Evolutionary conservation across 2,888 invertebrate species (phyloP).

Genomic region (Ophion slaviceki): DNA sequence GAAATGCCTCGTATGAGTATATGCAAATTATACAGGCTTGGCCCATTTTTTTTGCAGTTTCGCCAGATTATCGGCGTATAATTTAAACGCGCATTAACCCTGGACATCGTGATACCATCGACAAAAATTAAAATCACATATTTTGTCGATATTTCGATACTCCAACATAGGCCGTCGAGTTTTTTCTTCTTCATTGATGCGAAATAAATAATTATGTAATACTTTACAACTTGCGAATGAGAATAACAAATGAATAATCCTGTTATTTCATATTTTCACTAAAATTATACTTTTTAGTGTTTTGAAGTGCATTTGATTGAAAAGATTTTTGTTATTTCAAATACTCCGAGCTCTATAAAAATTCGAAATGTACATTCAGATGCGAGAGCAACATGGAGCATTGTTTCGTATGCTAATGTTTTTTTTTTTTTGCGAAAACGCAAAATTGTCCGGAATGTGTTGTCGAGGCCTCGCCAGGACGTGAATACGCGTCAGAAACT

Average conservation of each 20-base stretch:
- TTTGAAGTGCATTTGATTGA: neutral
- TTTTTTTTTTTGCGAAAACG: too few relatives aligned
- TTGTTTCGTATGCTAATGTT: too few relatives aligned
- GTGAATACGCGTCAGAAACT: too few relatives aligned
- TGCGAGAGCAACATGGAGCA: too few relatives aligned
- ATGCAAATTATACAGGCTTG: constrained; percentile 15
- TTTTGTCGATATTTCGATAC: neutral
- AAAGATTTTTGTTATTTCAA: too few relatives aligned
- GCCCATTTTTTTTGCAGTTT: constrained; percentile 7
- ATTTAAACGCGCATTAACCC: neutral
- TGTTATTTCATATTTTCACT: neutral
- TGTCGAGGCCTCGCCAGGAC: too few relatives aligned
- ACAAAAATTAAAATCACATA: neutral
- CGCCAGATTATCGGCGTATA: neutral
- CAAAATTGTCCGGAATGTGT: too few relatives aligned
- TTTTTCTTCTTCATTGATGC: neutral
- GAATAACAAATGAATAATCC: too few relatives aligned
- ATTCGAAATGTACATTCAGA: too few relatives aligned
- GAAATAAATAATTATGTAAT: neutral
- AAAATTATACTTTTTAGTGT: neutral
- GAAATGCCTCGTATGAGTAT: neutral
- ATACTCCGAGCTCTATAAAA: too few relatives aligned
- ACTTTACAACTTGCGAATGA: too few relatives aligned
- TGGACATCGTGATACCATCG: neutral
- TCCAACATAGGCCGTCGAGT: neutral